phyloP scores from a whole-genome alignment of 2,888 invertebrate species.

The Terebella lapidaria region DNA sequence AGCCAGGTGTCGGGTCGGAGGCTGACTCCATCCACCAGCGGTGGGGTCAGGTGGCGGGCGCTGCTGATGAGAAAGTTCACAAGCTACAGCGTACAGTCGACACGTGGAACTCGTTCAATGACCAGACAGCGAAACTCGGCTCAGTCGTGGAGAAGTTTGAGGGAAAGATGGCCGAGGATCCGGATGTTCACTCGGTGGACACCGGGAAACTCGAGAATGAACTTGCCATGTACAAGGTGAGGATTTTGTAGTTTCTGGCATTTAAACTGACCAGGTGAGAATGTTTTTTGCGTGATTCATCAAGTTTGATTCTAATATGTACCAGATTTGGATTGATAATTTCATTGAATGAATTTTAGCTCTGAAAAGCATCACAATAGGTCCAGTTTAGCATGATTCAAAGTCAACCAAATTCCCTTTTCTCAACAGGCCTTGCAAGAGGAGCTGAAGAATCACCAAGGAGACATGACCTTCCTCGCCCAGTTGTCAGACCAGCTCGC shows the following conservation, averaged over 20 bases:
- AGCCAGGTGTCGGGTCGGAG: conserved; percentile 40
- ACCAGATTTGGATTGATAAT: too few species aligned
- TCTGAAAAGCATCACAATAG: too few species aligned
- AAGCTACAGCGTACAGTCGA: conserved; percentile 39
- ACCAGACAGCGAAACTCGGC: conserved; percentile 38
- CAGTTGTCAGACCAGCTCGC: conserved; percentile 38
- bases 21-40: conserved; percentile 37
- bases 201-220: conserved; percentile 40
- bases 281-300: too few species aligned
- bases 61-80: conserved; percentile 38
- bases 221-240: conserved; percentile 43
- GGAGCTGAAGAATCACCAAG: conserved; percentile 20
- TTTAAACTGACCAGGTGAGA: too few species aligned
- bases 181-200: conserved; percentile 39
- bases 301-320: too few species aligned
- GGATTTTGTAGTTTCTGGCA: too few species aligned
- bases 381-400: too few species aligned
- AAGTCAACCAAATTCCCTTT: too few species aligned
- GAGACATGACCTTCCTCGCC: conserved; percentile 34
- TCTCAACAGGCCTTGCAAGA: conserved; percentile 13
- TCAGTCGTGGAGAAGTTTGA: conserved; percentile 18
- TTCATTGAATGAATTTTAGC: too few species aligned
- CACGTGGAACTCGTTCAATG: conserved; percentile 40
- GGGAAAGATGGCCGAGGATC: conserved; percentile 29
- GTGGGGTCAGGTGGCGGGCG: conserved; percentile 36